These are phyloP conservation scores for Pelmatolapia mariae DNA, from an alignment of 2,113 vertebrate genomes.

Conservation along the genomic window DNA sequence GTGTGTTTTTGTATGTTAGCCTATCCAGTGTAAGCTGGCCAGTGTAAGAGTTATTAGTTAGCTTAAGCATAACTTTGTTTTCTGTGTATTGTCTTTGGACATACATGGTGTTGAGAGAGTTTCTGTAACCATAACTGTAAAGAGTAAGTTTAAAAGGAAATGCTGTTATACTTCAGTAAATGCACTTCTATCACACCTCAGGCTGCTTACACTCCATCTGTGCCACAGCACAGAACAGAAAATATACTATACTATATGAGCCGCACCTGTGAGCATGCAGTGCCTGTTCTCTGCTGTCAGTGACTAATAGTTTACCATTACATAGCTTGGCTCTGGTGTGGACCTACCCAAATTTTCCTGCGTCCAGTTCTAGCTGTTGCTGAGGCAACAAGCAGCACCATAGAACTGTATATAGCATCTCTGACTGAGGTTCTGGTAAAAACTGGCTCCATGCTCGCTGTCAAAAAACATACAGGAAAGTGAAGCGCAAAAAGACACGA, in stretches of 20 bases:
- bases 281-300: conserved; percentile 18
- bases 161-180: not conserved
- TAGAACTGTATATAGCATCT: conserved; percentile 41
- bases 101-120: too few species aligned
- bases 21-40: not conserved
- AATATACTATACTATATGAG: not conserved
- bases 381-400: conserved; percentile 60
- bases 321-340: conserved; percentile 37
- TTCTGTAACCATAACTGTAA: not conserved
- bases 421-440: conserved; percentile 19
- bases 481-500: not conserved
- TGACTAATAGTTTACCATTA: conserved; percentile 46
- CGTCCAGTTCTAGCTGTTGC: conserved; percentile 61
- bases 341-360: conserved; percentile 40
- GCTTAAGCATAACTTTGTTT: not conserved
- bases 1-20: not conserved
- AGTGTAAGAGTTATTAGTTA: not conserved
- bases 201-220: not conserved
- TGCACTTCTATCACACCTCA: not conserved
- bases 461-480: not conserved
- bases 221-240: not conserved
- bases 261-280: not conserved
- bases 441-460: not conserved
- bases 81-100: not conserved
- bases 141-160: not conserved